A percentile compares a stretch with the other conserved stretches of the same genome.
These are phyloP conservation scores for Hemicrepidius hirtus DNA, from an alignment of 2,888 invertebrate species.

Conservation along the genomic window DNA sequence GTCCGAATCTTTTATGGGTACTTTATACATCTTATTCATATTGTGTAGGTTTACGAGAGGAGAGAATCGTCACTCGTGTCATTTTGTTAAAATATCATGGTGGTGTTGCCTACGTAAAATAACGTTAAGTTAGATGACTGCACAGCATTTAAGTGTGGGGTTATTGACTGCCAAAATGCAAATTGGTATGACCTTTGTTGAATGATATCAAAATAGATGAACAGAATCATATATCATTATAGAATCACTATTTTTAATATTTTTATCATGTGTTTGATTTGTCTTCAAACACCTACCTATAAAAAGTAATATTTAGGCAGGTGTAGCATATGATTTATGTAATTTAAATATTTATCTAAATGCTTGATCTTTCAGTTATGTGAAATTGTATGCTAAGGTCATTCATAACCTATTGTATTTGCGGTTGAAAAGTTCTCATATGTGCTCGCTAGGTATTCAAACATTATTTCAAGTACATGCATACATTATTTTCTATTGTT, in stretches of 20 bases:
- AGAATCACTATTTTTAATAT: background rate
- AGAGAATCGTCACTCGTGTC: background rate
- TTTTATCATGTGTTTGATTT: background rate
- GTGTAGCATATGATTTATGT: background rate
- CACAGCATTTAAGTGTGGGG: slow-evolving; percentile 5
- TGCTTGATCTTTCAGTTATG: background rate
- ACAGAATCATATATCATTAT: slow-evolving; percentile 11
- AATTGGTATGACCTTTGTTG: slow-evolving; percentile 22
- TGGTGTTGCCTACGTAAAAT: slow-evolving; percentile 14
- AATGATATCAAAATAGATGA: slow-evolving; percentile 18
- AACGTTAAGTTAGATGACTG: background rate
- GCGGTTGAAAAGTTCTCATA: slow-evolving; percentile 25
- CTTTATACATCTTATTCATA: background rate
- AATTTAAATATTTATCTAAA: slow-evolving; percentile 9
- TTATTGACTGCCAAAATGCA: slow-evolving; percentile 35
- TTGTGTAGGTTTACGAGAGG: background rate
- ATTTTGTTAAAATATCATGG: background rate
- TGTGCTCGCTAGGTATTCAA: slow-evolving; percentile 12
- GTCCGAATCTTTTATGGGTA: background rate
- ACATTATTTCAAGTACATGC: slow-evolving; percentile 39
- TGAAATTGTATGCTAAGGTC: slow-evolving; percentile 34
- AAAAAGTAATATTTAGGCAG: background rate
- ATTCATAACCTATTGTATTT: slow-evolving; percentile 34
- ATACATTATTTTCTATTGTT: slow-evolving; percentile 30
- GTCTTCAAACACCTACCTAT: background rate